Base-by-base conservation (phyloP, 2,888 invertebrate species). In the Augochlorella aurata region DNA sequence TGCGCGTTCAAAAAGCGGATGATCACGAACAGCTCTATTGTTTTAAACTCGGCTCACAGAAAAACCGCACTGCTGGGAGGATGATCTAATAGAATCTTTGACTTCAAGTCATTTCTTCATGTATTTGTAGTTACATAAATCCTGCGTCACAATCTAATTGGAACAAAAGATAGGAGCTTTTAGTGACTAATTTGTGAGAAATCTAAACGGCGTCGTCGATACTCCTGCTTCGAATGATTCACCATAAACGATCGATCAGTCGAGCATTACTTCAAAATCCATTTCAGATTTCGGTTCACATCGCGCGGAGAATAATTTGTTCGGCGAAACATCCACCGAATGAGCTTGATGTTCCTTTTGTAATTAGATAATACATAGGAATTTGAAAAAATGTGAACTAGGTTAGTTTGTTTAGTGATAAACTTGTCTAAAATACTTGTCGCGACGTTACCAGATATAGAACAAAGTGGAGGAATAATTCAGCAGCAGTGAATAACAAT, bases 181-280 rank as follows among this genome's bases (percentile, higher is more conserved):
- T 24, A 65, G 65, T 65, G 65, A 44, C n/a, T 65, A 65, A 65
- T 65, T 65, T 65, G 18, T 10, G 65, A 12, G 65, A 65, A 65
- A 65, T 21, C 38, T 44, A 38, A 65, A 12, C 65, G 9, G 7
- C 44, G 3, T 65, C 44, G 38, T n/a, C 44, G n/a, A n/a, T 44
- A 65, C 4, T 65, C n/a, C 44, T 44, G n/a, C n/a, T 65, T 18
- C 44, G 12, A 65, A 18, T 18, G 38, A 2, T 10, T 49, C 14
- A 14, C 10, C 38, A 38, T 10, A 63, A 38, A 29, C 58, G 24
- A 12, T 49, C 38, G 16, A 29, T 8, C 10, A 8, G n/a, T 52
- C 10, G 52, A n/a, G 2, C 18, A 38, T 24, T 24, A 9, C 24
- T 63, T 38, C 38, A 29, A 9, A 63, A 63, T 18, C 18, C 18